These are phyloP conservation scores for Dasysyrphus albostriatus DNA, from an alignment of 2,888 invertebrate species.

Conservation along the genomic window DNA sequence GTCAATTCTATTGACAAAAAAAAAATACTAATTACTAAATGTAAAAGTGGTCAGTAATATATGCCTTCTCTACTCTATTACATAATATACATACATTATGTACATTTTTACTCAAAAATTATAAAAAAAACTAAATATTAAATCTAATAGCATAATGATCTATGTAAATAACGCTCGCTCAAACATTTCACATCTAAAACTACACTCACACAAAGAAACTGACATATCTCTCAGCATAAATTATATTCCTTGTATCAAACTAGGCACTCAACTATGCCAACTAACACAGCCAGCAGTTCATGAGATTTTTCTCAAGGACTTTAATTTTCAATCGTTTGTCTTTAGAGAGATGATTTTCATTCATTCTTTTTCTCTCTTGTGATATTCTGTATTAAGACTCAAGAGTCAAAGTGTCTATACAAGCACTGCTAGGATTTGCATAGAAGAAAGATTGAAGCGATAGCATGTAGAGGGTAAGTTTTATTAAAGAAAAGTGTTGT, in stretches of 20 bases:
- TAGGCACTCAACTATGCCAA: conserved; percentile 53
- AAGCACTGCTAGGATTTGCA: conserved; percentile 43
- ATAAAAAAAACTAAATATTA: background rate
- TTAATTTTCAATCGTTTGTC: conserved; percentile 77
- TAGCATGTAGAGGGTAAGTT: conserved; percentile 13
- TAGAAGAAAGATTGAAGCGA: conserved; percentile 30
- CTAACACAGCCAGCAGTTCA: conserved; percentile 71
- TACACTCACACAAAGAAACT: background rate
- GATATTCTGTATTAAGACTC: conserved; percentile 40
- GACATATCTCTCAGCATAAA: conserved; percentile 40
- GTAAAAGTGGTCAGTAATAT: too few species aligned
- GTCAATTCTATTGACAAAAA: too few species aligned
- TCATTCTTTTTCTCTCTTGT: conserved; percentile 47
- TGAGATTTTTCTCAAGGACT: conserved; percentile 74
- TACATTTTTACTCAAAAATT: too few species aligned
- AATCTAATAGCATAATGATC: conserved; percentile 14
- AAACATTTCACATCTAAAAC: background rate
- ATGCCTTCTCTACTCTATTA: too few species aligned
- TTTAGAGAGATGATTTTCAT: conserved; percentile 68
- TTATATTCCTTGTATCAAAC: conserved; percentile 61
- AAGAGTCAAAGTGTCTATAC: conserved; percentile 58
- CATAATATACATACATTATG: too few species aligned
- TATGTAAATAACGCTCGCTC: conserved; percentile 30
- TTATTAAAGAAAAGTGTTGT: conserved; percentile 7
- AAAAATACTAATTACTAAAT: too few species aligned